A percentile compares a stretch with the other conserved stretches of the same genome.
These are phyloP conservation scores for Perithous albicinctus DNA, from an alignment of 2,888 invertebrate genomes.

Conservation along the genomic window DNA sequence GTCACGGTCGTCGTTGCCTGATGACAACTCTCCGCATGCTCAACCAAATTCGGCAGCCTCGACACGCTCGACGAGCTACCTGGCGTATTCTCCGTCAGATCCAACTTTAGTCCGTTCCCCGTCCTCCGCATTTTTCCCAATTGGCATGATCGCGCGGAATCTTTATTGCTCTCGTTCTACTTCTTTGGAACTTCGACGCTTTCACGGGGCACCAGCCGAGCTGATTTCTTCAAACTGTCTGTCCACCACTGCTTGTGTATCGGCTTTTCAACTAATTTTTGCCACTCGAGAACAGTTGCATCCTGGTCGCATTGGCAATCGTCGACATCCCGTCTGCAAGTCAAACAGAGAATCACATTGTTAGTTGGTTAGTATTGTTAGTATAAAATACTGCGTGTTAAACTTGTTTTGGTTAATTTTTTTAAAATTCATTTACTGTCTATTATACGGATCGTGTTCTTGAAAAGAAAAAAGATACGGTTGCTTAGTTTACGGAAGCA, in stretches of 20 bases:
- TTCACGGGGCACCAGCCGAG: background rate
- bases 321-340: constrained; percentile 63
- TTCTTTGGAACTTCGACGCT: constrained; percentile 18
- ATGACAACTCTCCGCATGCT: constrained; percentile 82
- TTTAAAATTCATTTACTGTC: too few relatives aligned
- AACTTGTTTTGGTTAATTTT: too few relatives aligned
- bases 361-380: constrained; percentile 68
- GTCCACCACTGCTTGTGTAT: background rate
- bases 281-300: background rate
- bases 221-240: constrained; percentile 6
- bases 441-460: too few relatives aligned
- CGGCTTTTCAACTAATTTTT: background rate
- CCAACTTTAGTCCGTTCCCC: constrained; percentile 83
- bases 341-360: constrained; percentile 62
- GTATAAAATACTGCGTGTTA: background rate
- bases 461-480: too few relatives aligned
- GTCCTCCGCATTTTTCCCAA: constrained; percentile 82
- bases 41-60: constrained; percentile 82
- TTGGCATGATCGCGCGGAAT: constrained; percentile 80
- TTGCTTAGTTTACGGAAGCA: too few relatives aligned
- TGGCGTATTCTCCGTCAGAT: constrained; percentile 84
- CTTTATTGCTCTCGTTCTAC: constrained; percentile 21
- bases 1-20: constrained; percentile 66
- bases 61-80: constrained; percentile 80
- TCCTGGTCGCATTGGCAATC: constrained; percentile 49